Conservation (phyloP, 2,797 vertebrate species). For the Eleutherodactylus coqui region DNA sequence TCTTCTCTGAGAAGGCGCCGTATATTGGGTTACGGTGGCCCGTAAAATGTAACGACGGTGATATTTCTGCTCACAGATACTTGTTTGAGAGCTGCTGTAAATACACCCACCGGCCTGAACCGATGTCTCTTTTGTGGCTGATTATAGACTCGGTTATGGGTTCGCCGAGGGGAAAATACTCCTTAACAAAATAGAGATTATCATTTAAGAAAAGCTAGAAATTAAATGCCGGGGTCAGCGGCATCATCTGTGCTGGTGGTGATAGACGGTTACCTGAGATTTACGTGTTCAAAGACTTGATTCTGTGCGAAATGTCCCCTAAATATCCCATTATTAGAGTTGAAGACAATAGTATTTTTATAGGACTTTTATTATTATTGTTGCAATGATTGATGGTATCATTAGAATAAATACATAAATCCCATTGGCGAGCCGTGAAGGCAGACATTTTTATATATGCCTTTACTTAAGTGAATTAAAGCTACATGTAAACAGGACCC, state of each 20-base stretch:
- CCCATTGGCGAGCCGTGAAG: too few relatives aligned
- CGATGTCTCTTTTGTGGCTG: constrained; percentile 63
- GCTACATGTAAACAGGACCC: too few relatives aligned
- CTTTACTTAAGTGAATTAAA: too few relatives aligned
- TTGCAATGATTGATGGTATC: not conserved
- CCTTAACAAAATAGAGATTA: constrained; percentile 58
- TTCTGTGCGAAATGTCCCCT: not conserved
- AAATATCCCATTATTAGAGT: not conserved
- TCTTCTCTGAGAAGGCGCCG: constrained; percentile 50
- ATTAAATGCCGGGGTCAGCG: constrained; percentile 47
- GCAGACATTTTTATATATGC: too few relatives aligned
- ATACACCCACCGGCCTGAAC: constrained; percentile 58
- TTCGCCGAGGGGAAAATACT: constrained; percentile 57
- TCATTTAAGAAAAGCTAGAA: constrained; percentile 54
- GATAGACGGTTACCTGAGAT: constrained; percentile 7
- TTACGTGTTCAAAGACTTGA: not conserved
- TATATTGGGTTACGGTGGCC: constrained; percentile 59
- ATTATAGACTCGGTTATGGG: constrained; percentile 59
- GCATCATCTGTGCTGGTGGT: constrained; percentile 24
- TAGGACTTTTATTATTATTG: not conserved
- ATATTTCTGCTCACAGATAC: constrained; percentile 61
- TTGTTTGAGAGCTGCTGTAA: constrained; percentile 55
- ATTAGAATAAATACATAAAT: not conserved
- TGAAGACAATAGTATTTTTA: not conserved
- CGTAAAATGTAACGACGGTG: constrained; percentile 62